Evolutionary conservation across 2,888 invertebrate genomes (phyloP), one percentile per base, ranked within the genome.

Genomic region (Harpalus rufipes): DNA sequence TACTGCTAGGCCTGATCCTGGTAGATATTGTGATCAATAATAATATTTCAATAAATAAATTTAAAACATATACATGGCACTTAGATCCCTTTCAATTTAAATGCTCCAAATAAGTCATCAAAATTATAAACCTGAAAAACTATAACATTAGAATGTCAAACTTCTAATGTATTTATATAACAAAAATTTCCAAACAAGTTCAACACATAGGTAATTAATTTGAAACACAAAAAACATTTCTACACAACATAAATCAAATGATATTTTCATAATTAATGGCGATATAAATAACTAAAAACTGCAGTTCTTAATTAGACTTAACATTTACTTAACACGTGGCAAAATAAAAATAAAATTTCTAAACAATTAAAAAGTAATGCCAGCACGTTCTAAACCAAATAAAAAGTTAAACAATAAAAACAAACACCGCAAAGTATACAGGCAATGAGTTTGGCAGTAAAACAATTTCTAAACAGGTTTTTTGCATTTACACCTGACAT

Each of bases 381-480:
- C 56, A 58, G 78, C 78, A 16, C 14, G 51, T 51, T 32, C 51
- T 39, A 32, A 32, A 78, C n/a, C 3, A 74, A 74, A 74, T 16
- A 21, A 74, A 51, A 74, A 51, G 16, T 74, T 8, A 56, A 56
- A 78, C 78, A 78, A 56, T 51, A 78, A 78, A 78, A 78, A 78
- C 78, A 78, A 56, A 25, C 25, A 56, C 18, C 18, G 56, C 21
- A 58, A 12, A 58, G 51, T 18, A 78, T 78, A 78, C 16, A 51
- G 25, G 81, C 65, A 65, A 68, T 81, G 10, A 81, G 65, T 65
- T 81, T 21, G 65, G 65, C 81, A 51, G 68, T 65, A 18, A 82
- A 82, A 82, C 82, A 82, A 82, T 82, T 82, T 82, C 72, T 82
- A 58, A 82, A 68, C 82, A n/a, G 58, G 82, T 68, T 82, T 81